A percentile compares a stretch with the other conserved stretches of the same genome.
phyloP scores from a whole-genome alignment of 2,797 vertebrate genomes.

The Intellagama lesueurii region DNA sequence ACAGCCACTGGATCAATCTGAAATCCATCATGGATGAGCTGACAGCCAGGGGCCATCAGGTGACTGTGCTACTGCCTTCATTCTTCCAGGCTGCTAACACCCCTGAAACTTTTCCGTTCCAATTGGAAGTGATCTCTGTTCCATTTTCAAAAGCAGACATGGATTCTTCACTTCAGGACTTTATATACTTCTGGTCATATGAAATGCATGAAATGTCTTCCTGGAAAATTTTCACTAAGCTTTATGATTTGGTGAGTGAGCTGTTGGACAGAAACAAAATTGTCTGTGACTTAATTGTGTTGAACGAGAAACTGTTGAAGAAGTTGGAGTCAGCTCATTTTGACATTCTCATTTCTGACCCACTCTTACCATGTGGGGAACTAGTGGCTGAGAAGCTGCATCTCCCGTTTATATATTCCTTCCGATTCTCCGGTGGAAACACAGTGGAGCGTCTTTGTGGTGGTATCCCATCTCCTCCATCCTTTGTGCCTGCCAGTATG shows the following conservation, averaged over 20 bases:
- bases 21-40: slow-evolving; percentile 75
- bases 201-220: slow-evolving; percentile 38
- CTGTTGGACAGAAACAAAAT: accelerated
- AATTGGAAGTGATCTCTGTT: slow-evolving; percentile 71
- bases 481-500: slow-evolving; percentile 74
- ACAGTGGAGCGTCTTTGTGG: slow-evolving; percentile 78
- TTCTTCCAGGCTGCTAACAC: slow-evolving; percentile 53
- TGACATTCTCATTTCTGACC: slow-evolving; percentile 80
- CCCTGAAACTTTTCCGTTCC: slow-evolving; percentile 54
- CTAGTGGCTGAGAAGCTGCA: slow-evolving; percentile 78
- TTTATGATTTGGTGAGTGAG: accelerated
- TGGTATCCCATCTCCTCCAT: slow-evolving; percentile 78
- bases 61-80: slow-evolving; percentile 70
- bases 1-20: slow-evolving; percentile 85
- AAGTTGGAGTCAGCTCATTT: slow-evolving; percentile 77
- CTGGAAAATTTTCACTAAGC: slow-evolving; percentile 47
- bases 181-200: slow-evolving; percentile 71
- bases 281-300: slow-evolving; percentile 71
- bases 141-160: slow-evolving; percentile 23
- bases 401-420: slow-evolving; percentile 76
- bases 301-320: slow-evolving; percentile 76
- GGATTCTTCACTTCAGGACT: slow-evolving; percentile 20
- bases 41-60: slow-evolving; percentile 66
- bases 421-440: slow-evolving; percentile 75
- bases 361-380: slow-evolving; percentile 76